Base-by-base conservation (phyloP, 2,888 invertebrate genomes). In the Hypena proboscidalis region DNA sequence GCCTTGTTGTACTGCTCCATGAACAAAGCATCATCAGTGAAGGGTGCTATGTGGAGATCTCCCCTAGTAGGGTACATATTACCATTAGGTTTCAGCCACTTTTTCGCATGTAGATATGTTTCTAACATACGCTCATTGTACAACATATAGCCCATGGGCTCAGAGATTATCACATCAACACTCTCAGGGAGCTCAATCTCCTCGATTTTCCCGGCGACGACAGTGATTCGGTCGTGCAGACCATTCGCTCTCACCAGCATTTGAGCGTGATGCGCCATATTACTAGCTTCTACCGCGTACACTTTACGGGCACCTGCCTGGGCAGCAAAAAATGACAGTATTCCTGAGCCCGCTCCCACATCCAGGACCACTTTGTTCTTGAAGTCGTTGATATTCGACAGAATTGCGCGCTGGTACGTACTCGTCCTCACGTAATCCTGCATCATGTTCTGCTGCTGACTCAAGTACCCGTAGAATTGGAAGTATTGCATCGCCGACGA, bases 81-180 rank as follows among this genome's bases (percentile, higher is more conserved):
- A 39, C 98, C 98, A 43, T 92, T 93, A 11, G 97, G 96, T 83
- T 95, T 95, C 22, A 99, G 92, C 98, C 99, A 99, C 82, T 99
- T 99, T 77, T 99, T 98, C 2, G 99, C 99, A 92, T 99, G 99
- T 49, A 99, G 92, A 90, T 98, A 99, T 0, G 98, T 98, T 90
- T 99, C 99, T 63, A 99, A 92, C 99, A 99, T 99, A 54, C 99
- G 93, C 84, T 99, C 99, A 90, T 99, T 99, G 84, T 98, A 98
- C 41, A 99, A 90, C 99, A 99, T 99, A 82, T 99, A 99, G n/a
- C 99, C 99, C 99, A 99, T 99, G 0, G 99, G 99, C 88, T 99
- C 99, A 1, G 98, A 99, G 63, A 99, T 97, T 67, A 99, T 99
- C 26, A 98, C 95, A 88, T 99, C 99, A 10, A 99, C 99, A 70